These are phyloP conservation scores for Polyodon spathula DNA, from an alignment of 2,113 vertebrate genomes.

Conservation along the genomic window DNA sequence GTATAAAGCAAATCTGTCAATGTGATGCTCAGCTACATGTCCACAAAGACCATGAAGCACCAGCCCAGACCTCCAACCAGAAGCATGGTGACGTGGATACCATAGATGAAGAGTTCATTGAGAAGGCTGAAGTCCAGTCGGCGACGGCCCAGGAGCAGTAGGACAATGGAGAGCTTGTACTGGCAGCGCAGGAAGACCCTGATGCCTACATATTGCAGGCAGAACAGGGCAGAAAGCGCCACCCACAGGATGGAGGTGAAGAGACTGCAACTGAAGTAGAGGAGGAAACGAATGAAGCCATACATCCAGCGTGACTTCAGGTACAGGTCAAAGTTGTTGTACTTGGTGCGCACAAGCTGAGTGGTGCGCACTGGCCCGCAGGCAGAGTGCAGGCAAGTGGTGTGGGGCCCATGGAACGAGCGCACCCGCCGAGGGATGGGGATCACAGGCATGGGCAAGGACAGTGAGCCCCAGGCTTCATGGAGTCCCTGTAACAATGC, in stretches of 20 bases:
- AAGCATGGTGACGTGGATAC: constrained; percentile 92
- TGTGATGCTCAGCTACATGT: too few relatives aligned
- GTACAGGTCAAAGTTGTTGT: constrained; percentile 94
- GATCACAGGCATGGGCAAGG: constrained; percentile 88
- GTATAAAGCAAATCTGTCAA: too few relatives aligned
- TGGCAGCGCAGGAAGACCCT: constrained; percentile 84
- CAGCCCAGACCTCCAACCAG: constrained; percentile 90
- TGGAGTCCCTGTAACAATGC: constrained; percentile 33
- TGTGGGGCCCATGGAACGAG: constrained; percentile 94
- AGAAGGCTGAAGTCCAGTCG: constrained; percentile 82
- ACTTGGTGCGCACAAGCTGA: constrained; percentile 84
- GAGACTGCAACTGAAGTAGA: constrained; percentile 93
- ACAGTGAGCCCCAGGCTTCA: constrained; percentile 39
- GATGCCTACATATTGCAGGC: constrained; percentile 83
- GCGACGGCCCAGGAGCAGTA: constrained; percentile 78
- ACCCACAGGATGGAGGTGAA: constrained; percentile 92
- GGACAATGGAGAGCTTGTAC: constrained; percentile 89
- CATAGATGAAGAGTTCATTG: constrained; percentile 88
- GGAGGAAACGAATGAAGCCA: constrained; percentile 86
- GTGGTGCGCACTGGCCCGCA: constrained; percentile 74
- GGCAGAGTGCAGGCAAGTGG: constrained; percentile 91
- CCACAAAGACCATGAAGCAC: constrained; percentile 98
- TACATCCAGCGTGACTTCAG: constrained; percentile 89
- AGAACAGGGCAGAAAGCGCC: constrained; percentile 80
- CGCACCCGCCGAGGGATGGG: constrained; percentile 93